Base-by-base conservation (phyloP, 1,140 invertebrate genomes). In the Popillia japonica region DNA sequence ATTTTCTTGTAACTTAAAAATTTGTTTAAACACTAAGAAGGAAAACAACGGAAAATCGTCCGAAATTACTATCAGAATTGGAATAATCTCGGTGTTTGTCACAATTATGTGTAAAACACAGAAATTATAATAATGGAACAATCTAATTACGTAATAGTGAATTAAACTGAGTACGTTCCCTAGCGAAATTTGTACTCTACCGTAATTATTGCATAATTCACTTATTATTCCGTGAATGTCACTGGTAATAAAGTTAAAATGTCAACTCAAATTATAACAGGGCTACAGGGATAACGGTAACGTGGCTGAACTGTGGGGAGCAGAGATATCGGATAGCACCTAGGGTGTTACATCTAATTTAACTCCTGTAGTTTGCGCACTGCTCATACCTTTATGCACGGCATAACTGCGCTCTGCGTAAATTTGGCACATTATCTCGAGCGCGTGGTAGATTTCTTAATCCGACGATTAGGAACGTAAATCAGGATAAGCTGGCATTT, bases 211-310 rank as follows among this genome's bases (percentile, higher is more conserved):
- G 48, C n/a, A 55, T 55, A 55, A 55, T 55, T 3, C 48, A 17
- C 7, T 55, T 55, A 55, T 55, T 55, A 55, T 55, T 55, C 48
- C 14, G 11, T 55, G 17, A 55, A 55, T n/a, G 48, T 55, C 48
- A 55, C 48, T 55, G 17, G n/a, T 55, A 55, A 55, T 55, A 55
- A 55, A 55, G 14, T 55, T 55, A 55, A 55, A 17, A 17, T n/a
- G 48, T 55, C 48, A 55, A 55, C 14, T n/a, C 48, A 55, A 55
- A 55, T 55, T 55, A 55, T 17, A 55, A 55, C 48, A 17, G 48
- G 48, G 27, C 27, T 55, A 17, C 7, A 14, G 14, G 48, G 48
- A 17, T 17, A 17, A 55, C 6, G 0, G 11, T 55, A 55, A 55
- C 48, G 17, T 17, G 48, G 48, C 17, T 17, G 48, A 55, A 55